A percentile compares a stretch with the other conserved stretches of the same genome.
phyloP scores from a whole-genome alignment of 2,797 vertebrate species.

The Acridotheres tristis region DNA sequence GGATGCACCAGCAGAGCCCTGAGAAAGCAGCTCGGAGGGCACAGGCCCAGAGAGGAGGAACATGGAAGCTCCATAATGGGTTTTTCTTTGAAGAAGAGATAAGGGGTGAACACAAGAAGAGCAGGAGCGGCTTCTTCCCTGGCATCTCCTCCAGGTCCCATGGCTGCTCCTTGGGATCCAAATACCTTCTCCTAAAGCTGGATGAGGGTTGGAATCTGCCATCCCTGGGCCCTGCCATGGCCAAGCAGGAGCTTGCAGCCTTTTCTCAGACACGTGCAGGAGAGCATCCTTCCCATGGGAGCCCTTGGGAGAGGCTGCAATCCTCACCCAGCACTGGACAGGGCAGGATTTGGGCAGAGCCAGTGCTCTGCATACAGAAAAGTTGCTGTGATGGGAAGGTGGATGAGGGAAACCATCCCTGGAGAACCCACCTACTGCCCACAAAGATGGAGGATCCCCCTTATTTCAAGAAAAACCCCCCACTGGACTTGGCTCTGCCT shows the following conservation, averaged over 20 bases:
- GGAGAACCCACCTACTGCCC: not conserved
- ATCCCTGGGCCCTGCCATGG: not conserved
- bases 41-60: not conserved
- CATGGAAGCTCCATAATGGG: fast-evolving
- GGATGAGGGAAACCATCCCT: not conserved
- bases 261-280: not conserved
- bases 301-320: not conserved
- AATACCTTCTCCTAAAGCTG: not conserved
- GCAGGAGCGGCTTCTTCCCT: not conserved
- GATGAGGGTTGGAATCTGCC: not conserved
- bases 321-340: fast-evolving
- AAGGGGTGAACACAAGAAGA: not conserved
- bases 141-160: not conserved
- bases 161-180: not conserved
- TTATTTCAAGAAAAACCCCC: fast-evolving
- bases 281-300: not conserved
- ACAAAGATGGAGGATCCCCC: not conserved
- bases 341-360: not conserved
- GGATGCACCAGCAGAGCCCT: not conserved
- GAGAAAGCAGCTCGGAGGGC: not conserved
- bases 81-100: not conserved
- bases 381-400: not conserved
- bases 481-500: fast-evolving
- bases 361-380: not conserved
- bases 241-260: fast-evolving